These are phyloP conservation scores for Diprion similis DNA, from an alignment of 1,140 invertebrate species.

Conservation along the genomic window DNA sequence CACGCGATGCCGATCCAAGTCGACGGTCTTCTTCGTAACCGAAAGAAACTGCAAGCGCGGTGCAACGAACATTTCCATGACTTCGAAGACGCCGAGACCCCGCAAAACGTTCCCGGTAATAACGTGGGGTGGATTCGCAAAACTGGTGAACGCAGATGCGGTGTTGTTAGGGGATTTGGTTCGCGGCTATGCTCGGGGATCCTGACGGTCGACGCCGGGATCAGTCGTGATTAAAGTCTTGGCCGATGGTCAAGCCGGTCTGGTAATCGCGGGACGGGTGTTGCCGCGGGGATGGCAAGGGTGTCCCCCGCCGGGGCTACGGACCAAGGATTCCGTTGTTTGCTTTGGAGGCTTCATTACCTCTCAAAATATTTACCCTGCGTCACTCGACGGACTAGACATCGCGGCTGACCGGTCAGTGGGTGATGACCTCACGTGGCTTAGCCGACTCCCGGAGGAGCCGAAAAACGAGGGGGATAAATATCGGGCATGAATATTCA, in stretches of 20 bases:
- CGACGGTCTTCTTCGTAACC: background rate
- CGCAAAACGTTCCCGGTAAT: too few relatives aligned
- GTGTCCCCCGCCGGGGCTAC: too few relatives aligned
- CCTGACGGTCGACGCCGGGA: background rate
- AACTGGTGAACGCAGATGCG: background rate
- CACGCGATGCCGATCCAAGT: background rate
- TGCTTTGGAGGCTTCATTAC: conserved; percentile 58
- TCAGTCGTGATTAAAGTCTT: conserved; percentile 1
- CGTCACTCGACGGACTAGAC: conserved; percentile 35
- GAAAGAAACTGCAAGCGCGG: background rate
- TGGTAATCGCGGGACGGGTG: background rate
- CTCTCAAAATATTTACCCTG: conserved; percentile 60
- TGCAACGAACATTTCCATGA: background rate
- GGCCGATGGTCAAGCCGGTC: background rate
- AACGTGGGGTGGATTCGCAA: too few relatives aligned
- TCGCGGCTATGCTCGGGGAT: background rate
- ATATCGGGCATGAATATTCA: background rate
- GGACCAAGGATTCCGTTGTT: conserved; percentile 33
- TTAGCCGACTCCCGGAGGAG: background rate
- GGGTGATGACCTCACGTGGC: background rate
- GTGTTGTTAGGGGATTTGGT: background rate
- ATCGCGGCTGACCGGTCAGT: background rate
- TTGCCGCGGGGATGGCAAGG: background rate
- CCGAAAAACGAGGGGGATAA: background rate
- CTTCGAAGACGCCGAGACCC: background rate